Conservation (phyloP, 2,113 vertebrate genomes). For the Lucifuga dentata region DNA sequence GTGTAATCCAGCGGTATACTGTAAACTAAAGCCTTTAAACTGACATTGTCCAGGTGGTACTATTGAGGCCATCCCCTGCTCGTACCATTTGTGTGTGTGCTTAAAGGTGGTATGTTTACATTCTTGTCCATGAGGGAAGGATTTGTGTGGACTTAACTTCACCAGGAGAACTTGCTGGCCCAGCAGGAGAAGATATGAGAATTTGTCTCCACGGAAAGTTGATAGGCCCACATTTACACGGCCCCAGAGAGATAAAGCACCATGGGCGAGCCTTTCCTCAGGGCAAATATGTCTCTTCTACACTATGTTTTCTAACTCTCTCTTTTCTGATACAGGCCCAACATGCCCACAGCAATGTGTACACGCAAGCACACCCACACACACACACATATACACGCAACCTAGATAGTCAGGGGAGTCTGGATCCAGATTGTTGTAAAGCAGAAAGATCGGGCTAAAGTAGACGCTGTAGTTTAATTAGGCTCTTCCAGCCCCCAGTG, state of each 20-base stretch:
- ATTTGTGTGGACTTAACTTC: conserved; percentile 34
- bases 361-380: background rate
- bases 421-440: conserved; percentile 42
- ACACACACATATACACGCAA: background rate
- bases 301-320: conserved; percentile 22
- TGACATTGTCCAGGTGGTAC: background rate
- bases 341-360: conserved; percentile 22
- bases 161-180: conserved; percentile 51
- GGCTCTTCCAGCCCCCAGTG: conserved; percentile 63
- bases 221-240: conserved; percentile 64
- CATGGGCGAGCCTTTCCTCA: conserved; percentile 47
- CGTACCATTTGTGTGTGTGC: too few relatives aligned
- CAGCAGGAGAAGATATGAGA: conserved; percentile 52
- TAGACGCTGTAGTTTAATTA: conserved; percentile 74
- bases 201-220: conserved; percentile 50
- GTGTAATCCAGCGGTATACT: background rate
- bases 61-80: background rate
- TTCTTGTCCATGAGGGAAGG: background rate
- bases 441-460: conserved; percentile 15
- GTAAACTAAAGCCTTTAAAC: background rate
- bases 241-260: conserved; percentile 54
- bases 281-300: conserved; percentile 49
- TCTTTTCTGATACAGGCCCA: conserved; percentile 22
- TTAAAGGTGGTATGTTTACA: conserved; percentile 5
- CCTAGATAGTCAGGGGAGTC: conserved; percentile 5